These are phyloP conservation scores for Cricetomys ansorgei DNA, from an alignment of 2,113 vertebrate species.

Conservation along the genomic window DNA sequence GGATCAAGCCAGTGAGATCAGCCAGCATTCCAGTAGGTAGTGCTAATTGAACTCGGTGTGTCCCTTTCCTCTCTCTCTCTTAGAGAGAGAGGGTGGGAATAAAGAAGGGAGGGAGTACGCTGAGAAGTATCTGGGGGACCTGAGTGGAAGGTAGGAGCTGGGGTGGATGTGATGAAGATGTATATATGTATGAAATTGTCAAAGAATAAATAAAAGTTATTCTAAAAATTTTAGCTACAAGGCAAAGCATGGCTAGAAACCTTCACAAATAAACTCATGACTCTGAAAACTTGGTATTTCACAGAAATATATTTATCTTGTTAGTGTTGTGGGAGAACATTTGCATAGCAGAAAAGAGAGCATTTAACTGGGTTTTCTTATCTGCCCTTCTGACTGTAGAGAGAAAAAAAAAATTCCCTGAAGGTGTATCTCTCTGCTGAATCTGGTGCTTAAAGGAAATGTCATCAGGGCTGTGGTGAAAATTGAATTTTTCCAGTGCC, in stretches of 20 bases:
- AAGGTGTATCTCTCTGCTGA: slow-evolving; percentile 72
- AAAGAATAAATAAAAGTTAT: background rate
- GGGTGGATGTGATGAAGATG: background rate
- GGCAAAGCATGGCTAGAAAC: slow-evolving; percentile 43
- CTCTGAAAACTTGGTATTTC: slow-evolving; percentile 58
- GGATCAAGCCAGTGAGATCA: background rate
- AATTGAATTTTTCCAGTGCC: slow-evolving; percentile 74
- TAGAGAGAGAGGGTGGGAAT: background rate
- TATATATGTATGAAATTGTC: background rate
- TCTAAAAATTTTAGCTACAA: slow-evolving; percentile 58
- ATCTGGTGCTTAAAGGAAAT: slow-evolving; percentile 76
- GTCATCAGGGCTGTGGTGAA: slow-evolving; percentile 69
- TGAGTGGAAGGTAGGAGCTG: background rate
- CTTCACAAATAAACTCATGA: slow-evolving; percentile 62
- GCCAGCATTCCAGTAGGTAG: background rate
- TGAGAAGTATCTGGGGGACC: background rate
- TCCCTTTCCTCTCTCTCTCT: too few species aligned
- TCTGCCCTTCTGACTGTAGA: slow-evolving; percentile 59
- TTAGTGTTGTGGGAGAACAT: slow-evolving; percentile 68
- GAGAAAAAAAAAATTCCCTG: slow-evolving; percentile 21
- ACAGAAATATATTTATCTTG: slow-evolving; percentile 69
- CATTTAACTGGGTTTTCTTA: slow-evolving; percentile 72
- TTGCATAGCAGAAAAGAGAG: slow-evolving; percentile 75
- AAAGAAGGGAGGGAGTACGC: background rate
- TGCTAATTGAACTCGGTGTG: background rate